These are phyloP conservation scores for Neocrepidodera transversa DNA, from an alignment of 2,888 invertebrate genomes.

Conservation along the genomic window DNA sequence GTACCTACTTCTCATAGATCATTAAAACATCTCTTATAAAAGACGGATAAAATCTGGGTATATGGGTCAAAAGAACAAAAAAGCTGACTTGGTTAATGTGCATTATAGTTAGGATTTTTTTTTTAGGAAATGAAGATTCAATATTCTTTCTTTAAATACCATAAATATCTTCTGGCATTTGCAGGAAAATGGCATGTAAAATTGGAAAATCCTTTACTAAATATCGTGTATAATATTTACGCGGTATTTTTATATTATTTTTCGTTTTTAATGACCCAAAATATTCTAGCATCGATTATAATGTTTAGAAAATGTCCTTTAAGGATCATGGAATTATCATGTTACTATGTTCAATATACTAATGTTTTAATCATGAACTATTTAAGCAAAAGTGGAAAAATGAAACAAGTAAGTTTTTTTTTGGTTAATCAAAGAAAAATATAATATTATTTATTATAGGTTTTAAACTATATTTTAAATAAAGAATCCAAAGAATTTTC, in stretches of 20 bases:
- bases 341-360: conserved; percentile 29
- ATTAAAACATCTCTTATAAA: too few species aligned
- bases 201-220: conserved; percentile 11
- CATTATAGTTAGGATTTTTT: too few species aligned
- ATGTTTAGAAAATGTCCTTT: conserved; percentile 22
- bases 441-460: too few species aligned
- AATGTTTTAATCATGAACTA: conserved; percentile 25
- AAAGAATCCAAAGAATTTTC: conserved; percentile 18
- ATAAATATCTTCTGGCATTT: conserved; percentile 23
- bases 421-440: too few species aligned
- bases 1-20: too few species aligned
- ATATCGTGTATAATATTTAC: conserved; percentile 22
- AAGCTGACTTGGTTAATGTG: too few species aligned
- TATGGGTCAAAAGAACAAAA: too few species aligned
- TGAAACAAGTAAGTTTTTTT: conserved; percentile 17
- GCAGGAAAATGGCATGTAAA: conserved; percentile 31
- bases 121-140: conserved; percentile 6
- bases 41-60: too few species aligned
- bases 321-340: conserved; percentile 9
- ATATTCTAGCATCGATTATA: conserved; percentile 18
- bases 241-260: conserved; percentile 18
- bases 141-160: conserved; percentile 23
- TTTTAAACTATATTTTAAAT: conserved; percentile 23
- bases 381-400: conserved; percentile 19
- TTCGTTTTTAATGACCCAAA: conserved; percentile 21